Evolutionary conservation across 2,888 invertebrate genomes (phyloP), one percentile per base, ranked within the genome.

Genomic region (Eurytoma californica): DNA sequence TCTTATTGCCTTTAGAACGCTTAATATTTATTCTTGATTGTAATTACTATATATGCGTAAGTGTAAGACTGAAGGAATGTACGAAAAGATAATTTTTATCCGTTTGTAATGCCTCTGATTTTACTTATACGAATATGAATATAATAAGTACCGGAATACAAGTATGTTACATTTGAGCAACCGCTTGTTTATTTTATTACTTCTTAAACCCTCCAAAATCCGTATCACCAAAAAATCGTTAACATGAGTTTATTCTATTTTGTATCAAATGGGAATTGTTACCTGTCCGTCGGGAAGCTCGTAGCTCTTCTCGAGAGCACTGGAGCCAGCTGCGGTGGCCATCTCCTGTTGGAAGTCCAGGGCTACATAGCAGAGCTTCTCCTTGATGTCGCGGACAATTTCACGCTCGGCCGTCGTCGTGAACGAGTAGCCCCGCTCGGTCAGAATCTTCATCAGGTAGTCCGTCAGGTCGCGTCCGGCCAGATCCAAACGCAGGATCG

Each of bases 311-410:
- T 97, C 97, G 86, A 97, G 92, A 58, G 97, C 96, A 84, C 96
- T 96, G 85, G 96, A 96, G 63, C 96, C 94, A 69, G 97, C 97
- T 82, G 97, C 97, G 78, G 97, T 97, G 88, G 96, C 95, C 97
- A 97, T 97, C 92, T 97, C 97, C 91, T 97, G 97, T 91, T 97
- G 97, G 89, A 97, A 97, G 93, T 97, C 97, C 84, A 97, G 92
- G 81, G 97, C 97, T 83, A 97, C 97, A 91, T 97, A 97, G 92
- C 97, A 97, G 85, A 97, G 92, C 92, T 97, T 97, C 91, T 97
- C 97, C 92, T 97, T 97, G 92, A 98, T 97, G 91, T 98, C 97
- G 86, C 97, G 94, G 82, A 97, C 97, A 89, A 97, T 97, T 93
- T 97, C 97, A 88, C 97, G 93, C 86, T 94, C 93, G 73, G 93